Evolutionary conservation across 53 echinoderm and acorn worm species (phyloP).

Genomic region (Holothuria scabra): DNA sequence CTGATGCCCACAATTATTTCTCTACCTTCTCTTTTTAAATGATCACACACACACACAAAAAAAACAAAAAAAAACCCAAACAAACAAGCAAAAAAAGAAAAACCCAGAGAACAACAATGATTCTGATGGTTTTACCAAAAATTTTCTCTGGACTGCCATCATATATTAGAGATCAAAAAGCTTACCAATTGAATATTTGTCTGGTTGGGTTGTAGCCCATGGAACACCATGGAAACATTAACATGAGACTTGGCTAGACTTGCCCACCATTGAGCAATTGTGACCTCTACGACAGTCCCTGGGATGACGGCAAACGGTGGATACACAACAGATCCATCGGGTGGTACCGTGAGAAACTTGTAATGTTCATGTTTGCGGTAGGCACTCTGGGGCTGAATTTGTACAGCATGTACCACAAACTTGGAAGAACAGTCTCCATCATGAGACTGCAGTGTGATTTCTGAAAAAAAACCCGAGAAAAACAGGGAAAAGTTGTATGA

Average conservation of each 20-base stretch:
- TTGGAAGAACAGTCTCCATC: constrained; percentile 77
- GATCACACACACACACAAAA: too few species aligned
- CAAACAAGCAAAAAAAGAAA: too few species aligned
- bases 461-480: constrained; percentile 49
- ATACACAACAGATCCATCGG: constrained; percentile 66
- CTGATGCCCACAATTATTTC: too few species aligned
- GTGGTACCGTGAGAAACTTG: constrained; percentile 83
- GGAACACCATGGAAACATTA: constrained; percentile 82
- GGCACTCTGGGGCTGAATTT: constrained; percentile 85
- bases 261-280: constrained; percentile 97
- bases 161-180: background rate
- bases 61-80: too few species aligned
- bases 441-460: constrained; percentile 72
- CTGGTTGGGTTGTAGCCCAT: constrained; percentile 80
- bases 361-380: constrained; percentile 95
- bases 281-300: constrained; percentile 77
- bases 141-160: too few species aligned
- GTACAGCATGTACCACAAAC: constrained; percentile 88
- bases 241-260: constrained; percentile 80
- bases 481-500: background rate
- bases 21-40: too few species aligned
- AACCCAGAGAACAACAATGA: too few species aligned
- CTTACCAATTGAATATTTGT: constrained; percentile 85
- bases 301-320: constrained; percentile 82
- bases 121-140: too few species aligned